A percentile compares a stretch with the other conserved stretches of the same genome.
phyloP scores from a whole-genome alignment of 2,888 invertebrate genomes.

The Spisula subtruncata region DNA sequence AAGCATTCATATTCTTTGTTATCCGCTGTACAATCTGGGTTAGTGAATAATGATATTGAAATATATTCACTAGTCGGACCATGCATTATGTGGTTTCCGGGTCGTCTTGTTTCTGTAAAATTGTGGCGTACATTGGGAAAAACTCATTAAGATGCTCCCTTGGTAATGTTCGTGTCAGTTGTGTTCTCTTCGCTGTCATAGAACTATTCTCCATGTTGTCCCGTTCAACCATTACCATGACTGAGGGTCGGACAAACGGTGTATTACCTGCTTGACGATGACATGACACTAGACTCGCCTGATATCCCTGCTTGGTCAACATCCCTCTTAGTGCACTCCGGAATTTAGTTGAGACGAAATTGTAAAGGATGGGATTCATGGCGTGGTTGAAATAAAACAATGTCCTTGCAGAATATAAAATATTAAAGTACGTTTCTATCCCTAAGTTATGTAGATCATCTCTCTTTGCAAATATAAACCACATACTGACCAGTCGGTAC shows the following conservation, averaged over 20 bases:
- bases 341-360: conserved; percentile 71
- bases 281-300: conserved; percentile 42
- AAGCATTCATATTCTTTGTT: no score
- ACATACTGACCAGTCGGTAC: conserved; percentile 63
- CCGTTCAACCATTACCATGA: background rate
- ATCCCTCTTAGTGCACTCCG: conserved; percentile 83
- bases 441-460: conserved; percentile 54
- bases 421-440: conserved; percentile 56
- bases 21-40: background rate
- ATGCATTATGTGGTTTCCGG: background rate
- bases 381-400: conserved; percentile 82
- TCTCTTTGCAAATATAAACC: conserved; percentile 57
- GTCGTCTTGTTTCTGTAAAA: conserved; percentile 50
- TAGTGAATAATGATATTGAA: background rate
- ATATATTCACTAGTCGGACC: background rate
- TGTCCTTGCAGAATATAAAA: conserved; percentile 63
- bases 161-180: conserved; percentile 32
- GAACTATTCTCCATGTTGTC: conserved; percentile 34
- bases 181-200: background rate
- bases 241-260: conserved; percentile 35
- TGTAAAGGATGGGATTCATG: conserved; percentile 72
- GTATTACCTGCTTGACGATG: conserved; percentile 39
- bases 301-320: conserved; percentile 27
- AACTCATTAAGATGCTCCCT: conserved; percentile 64
- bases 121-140: conserved; percentile 64